Evolutionary conservation across 35 echinoderm and acorn worm genomes (phyloP), one percentile per base, ranked within the genome.

Genomic region (Holothuria glaberrima): DNA sequence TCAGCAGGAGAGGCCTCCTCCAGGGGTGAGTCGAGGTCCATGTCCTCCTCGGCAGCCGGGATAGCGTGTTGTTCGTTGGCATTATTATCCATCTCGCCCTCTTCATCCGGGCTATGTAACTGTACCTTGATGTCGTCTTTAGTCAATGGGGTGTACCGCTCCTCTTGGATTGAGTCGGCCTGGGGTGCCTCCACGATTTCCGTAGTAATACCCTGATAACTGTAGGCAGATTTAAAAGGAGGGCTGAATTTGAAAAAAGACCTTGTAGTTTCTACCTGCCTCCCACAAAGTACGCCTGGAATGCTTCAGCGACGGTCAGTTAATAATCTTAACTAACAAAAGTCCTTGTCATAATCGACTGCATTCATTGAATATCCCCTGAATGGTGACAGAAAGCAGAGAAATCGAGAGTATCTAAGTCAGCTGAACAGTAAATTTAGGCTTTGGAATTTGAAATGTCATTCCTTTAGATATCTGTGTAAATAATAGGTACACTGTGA

Each of bases 21-120:
- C 22, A 84, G 54, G 4, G 80, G 80, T 29, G 80, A 61, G 12
- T 87, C 85, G 46, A 33, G 19, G 45, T 87, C 85, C 44, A 87
- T 48, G 63, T 87, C 85, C 34, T 87, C 85, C 41, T 87, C 85
- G 9, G 60, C 65, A 29, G 66, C 85, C 14, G 85, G 85, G 19
- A 25, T 67, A 21, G 14, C 85, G 4, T 87, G 61, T 50, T 87
- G 85, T 70, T 87, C 85, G 66, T 87, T 87, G 34, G 66, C 85
- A 17, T 67, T 87, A 34, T 87, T 87, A 30, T 87, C 85, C 85
- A 87, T 87, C 63, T 87, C 85, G 25, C 85, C 85, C 59, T 87
- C 85, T n/a, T 87, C 85, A 30, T 84, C 80, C 14, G 80, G 80
- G 32, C 80, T 84, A 33, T 87, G 61, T 46, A 87, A 36, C 65